Evolutionary conservation across 1,140 invertebrate genomes (phyloP), one percentile per base, ranked within the genome.

Genomic region (Heliconius himera): DNA sequence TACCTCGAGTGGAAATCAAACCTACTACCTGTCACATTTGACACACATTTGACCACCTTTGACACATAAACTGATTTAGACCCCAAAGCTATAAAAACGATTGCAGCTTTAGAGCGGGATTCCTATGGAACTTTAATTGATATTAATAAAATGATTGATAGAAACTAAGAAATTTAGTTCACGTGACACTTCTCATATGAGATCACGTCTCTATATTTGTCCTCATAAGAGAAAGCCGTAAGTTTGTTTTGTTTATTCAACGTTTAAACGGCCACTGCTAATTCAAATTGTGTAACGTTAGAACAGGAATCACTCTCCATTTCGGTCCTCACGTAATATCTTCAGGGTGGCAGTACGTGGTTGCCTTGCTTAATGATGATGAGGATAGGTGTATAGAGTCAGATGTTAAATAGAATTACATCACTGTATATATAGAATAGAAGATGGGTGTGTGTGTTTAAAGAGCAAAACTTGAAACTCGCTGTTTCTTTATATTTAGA

Each of bases 241-340:
- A 26, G 60, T 81, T 77, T 77, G 82, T 81, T 83, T 82, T 84
- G 83, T 87, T 86, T 82, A 82, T 80, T 79, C 81, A 83, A 82
- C 79, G 74, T n/a, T 85, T 84, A 84, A 77, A 73, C 83, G 76
- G 74, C 79, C 66, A 82, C 81, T 78, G 83, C 60, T 76, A 81
- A 82, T 82, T 73, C 74, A 79, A 83, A 81, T 83, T 83, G 82
- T 87, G 88, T 88, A 90, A 90, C 81, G 11, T 71, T 49, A 82
- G 88, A 85, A 78, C 29, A 76, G 78, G 73, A 76, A 80, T 74
- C 82, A 88, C 87, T 90, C 83, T 90, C 84, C 74, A 78, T 90
- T 90, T 88, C 87, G 13, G 60, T 11, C 86, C 81, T 83, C 29
- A 75, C 74, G 74, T 75, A 75, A 54, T 41, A 22, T 66, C 33